These are phyloP conservation scores for Oncorhynchus keta DNA, from an alignment of 2,113 vertebrate species.

Conservation along the genomic window DNA sequence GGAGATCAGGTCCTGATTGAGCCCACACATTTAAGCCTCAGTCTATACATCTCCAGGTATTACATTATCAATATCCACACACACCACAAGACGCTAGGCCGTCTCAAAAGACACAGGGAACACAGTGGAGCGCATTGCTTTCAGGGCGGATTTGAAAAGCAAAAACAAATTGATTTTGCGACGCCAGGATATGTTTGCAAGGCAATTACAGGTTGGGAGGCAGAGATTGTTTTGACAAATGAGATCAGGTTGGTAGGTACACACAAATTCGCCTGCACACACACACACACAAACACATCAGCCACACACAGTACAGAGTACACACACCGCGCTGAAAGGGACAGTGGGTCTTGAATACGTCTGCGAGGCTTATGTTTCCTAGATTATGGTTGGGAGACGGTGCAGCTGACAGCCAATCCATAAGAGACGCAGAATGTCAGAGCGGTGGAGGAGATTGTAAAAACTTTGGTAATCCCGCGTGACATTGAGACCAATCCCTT, in stretches of 20 bases:
- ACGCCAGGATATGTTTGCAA: conserved; percentile 37
- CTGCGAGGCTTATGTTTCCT: conserved; percentile 55
- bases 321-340: conserved; percentile 4
- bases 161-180: background rate
- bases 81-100: background rate
- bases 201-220: conserved; percentile 49
- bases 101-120: conserved; percentile 17
- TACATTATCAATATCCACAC: conserved; percentile 12
- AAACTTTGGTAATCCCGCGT: conserved; percentile 55
- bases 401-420: conserved; percentile 65
- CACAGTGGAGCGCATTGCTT: conserved; percentile 15
- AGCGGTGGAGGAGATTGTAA: conserved; percentile 33
- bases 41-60: conserved; percentile 24
- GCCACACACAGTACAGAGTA: conserved; percentile 27
- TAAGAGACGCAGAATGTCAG: conserved; percentile 44
- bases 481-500: conserved; percentile 43
- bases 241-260: conserved; percentile 21
- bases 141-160: conserved; percentile 7
- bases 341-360: conserved; percentile 56
- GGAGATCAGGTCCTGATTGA: conserved; percentile 37
- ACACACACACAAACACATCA: conserved; percentile 14
- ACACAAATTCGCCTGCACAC: conserved; percentile 17
- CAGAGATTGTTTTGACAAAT: conserved; percentile 45
- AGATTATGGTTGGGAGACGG: conserved; percentile 57
- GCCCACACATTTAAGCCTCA: conserved; percentile 24